These are phyloP conservation scores for Pollenia griseotomentosa DNA, from an alignment of 2,888 invertebrate genomes.

Conservation along the genomic window DNA sequence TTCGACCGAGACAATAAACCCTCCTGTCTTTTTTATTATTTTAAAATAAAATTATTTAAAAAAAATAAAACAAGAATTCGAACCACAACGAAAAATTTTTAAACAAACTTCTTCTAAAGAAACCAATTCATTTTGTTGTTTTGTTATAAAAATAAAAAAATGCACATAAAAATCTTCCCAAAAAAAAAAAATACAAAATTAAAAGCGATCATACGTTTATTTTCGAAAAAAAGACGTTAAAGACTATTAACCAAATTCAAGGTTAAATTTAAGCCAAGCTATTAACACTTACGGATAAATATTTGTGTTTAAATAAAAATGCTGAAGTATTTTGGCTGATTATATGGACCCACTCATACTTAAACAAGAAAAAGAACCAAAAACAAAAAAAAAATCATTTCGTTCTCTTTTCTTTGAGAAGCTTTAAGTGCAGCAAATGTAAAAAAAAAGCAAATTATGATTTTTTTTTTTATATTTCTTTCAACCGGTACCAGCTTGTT, in stretches of 20 bases:
- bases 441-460: conserved; percentile 21
- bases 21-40: conserved; percentile 20
- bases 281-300: conserved; percentile 64
- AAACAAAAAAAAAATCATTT: conserved; percentile 6
- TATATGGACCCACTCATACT: conserved; percentile 49
- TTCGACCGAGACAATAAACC: conserved; percentile 47
- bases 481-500: conserved; percentile 24
- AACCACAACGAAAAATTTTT: conserved; percentile 37
- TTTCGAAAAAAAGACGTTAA: conserved; percentile 67
- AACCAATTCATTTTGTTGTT: conserved; percentile 44
- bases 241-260: conserved; percentile 74
- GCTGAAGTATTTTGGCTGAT: conserved; percentile 55
- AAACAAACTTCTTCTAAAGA: conserved; percentile 63
- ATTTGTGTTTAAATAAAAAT: conserved; percentile 18
- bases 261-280: conserved; percentile 73
- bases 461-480: conserved; percentile 31
- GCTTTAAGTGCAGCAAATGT: conserved; percentile 23
- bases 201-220: conserved; percentile 62
- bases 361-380: conserved; percentile 29
- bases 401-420: neutral
- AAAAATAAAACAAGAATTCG: conserved; percentile 64
- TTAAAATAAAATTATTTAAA: conserved; percentile 32
- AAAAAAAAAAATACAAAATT: conserved; percentile 26
- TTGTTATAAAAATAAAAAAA: conserved; percentile 18
- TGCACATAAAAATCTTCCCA: conserved; percentile 59